Conservation (phyloP, 2,113 vertebrate genomes). For the Eurypyga helias region DNA sequence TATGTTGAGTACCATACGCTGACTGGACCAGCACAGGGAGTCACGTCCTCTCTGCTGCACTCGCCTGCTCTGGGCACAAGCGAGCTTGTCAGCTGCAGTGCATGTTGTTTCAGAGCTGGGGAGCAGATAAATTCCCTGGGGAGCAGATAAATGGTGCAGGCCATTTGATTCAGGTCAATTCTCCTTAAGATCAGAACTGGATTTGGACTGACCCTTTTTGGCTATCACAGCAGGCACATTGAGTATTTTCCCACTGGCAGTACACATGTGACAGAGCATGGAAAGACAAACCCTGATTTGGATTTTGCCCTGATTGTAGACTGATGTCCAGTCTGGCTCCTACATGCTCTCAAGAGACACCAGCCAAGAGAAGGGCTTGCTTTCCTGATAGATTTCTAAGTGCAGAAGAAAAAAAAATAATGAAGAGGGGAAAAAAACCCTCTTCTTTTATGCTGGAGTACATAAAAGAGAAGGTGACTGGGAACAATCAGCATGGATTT, state of each 20-base stretch:
- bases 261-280: background rate
- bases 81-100: accelerated
- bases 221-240: background rate
- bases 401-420: background rate
- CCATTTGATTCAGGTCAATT: background rate
- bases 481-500: background rate
- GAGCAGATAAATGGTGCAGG: background rate
- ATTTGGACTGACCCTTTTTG: background rate
- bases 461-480: background rate
- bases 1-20: background rate
- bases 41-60: background rate
- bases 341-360: background rate
- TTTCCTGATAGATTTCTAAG: background rate
- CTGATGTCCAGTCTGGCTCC: background rate
- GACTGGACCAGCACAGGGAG: background rate
- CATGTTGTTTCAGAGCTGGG: background rate
- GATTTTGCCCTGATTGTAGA: background rate
- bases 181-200: background rate
- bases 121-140: background rate
- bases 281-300: background rate
- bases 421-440: background rate
- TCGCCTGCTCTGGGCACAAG: background rate
- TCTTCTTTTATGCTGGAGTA: background rate
- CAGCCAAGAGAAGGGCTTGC: background rate
- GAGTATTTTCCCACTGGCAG: background rate